These are phyloP conservation scores for Macaria notata DNA, from an alignment of 2,888 invertebrate genomes.

Conservation along the genomic window DNA sequence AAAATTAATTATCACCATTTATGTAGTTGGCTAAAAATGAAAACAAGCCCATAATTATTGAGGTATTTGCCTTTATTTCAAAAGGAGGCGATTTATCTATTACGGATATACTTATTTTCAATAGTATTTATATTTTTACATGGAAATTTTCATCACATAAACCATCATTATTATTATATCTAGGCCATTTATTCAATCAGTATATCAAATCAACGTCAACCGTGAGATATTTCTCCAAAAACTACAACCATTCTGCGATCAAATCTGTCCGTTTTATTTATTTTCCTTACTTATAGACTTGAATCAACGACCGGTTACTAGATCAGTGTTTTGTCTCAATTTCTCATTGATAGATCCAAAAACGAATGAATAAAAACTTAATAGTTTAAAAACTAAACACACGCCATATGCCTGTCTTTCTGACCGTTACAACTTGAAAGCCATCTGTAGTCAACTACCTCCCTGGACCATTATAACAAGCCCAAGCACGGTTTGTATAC, in stretches of 20 bases:
- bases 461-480: too few species aligned
- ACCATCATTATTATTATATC: conserved; percentile 60
- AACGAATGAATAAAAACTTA: too few species aligned
- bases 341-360: too few species aligned
- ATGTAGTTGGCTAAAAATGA: conserved; percentile 40
- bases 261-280: conserved; percentile 62
- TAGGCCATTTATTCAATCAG: conserved; percentile 71
- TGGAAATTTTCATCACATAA: conserved; percentile 80
- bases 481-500: too few species aligned
- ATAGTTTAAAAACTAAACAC: too few species aligned
- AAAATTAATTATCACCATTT: too few species aligned
- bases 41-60: conserved; percentile 73
- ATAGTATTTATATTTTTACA: conserved; percentile 82
- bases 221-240: conserved; percentile 73
- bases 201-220: conserved; percentile 73
- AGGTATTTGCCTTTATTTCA: conserved; percentile 80
- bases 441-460: too few species aligned
- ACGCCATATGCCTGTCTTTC: too few species aligned
- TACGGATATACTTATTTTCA: conserved; percentile 77
- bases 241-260: conserved; percentile 76
- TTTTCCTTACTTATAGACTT: not conserved
- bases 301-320: not conserved
- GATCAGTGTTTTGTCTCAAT: too few species aligned
- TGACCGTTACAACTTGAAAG: too few species aligned
- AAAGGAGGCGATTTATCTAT: conserved; percentile 79